Base-by-base conservation (phyloP, 2,888 invertebrate species). In the Macrosoma leucophasiata region DNA sequence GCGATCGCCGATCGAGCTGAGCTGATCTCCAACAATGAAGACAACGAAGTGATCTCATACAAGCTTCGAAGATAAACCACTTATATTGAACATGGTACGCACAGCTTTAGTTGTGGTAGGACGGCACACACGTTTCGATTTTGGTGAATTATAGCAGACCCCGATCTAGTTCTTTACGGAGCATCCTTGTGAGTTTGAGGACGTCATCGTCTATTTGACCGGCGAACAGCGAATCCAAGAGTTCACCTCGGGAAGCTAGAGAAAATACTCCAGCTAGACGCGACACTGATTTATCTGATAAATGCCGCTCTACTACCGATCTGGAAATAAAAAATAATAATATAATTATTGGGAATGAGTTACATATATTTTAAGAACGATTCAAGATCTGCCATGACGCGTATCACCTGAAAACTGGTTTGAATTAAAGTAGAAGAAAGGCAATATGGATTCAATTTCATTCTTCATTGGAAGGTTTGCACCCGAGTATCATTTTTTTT, bases 241-340 rank as follows among this genome's bases (percentile, higher is more conserved):
- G 65, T 19, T 82, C 82, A 3, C 67, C 76, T 13, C 81, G 62
- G 0, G 79, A 78, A 0, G 72, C 81, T 6, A 82, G 61, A 0
- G 69, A 56, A 48, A 95, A 95, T 7, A 95, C 91, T 32, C 90
- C 89, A 37, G 94, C 92, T 34, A 95, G 90, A 2, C 95, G 86
- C 2, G 87, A 86, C 20, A 92, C 84, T 0, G 94, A 93, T 66
- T 96, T 96, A 49, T 94, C 94, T 3, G 95, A 94, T 2, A 95
- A 85, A 60, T 96, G 95, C 15, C 90, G 87, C 54, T 88, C 87
- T 29, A 95, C 92, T 20, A 96, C 88, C 20, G 86, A 79, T 50
- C 90, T 89, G 76, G 3, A 66, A 68, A 20, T 19, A 10, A 11
- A 26, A 9, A n/a, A n/a, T 18, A 11, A 24, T n/a, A n/a, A n/a